Base-by-base conservation (phyloP, 1,140 invertebrate species). In the Drosophila santomea region DNA sequence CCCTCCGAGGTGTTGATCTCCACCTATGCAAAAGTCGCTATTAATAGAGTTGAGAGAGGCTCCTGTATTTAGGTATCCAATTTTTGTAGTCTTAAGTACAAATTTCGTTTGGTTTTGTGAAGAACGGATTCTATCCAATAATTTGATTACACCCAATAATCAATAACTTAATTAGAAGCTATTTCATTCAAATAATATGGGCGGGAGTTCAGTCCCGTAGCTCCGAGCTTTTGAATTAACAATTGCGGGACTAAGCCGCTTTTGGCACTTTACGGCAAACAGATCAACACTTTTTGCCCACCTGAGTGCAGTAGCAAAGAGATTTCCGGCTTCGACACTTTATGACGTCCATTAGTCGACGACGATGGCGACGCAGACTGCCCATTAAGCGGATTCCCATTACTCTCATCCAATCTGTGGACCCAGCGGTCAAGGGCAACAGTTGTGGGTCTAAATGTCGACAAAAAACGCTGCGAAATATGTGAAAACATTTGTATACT, bases 311-410 rank as follows among this genome's bases (percentile, higher is more conserved):
- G 32, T 36, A 38, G 61, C 64, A 25, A 25, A 12, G 11, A 68
- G 47, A 47, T 68, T 52, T 20, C 62, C 39, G 47, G 64, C 60
- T 56, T 58, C 51, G 52, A 71, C 51, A 45, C 68, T 71, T 71
- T 71, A 71, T 71, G 68, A 71, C 67, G 66, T 72, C 68, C 68
- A 72, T 72, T 72, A 72, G 68, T 52, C 47, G 45, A 47, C 23
- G 45, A 20, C 38, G 38, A 45, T 10, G 50, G 8, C 52, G 63
- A 69, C 67, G 66, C 68, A 58, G 47, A 35, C 39, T 44, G 71
- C 60, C 72, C 73, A 75, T 75, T 75, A 75, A 75, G 73, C 60
- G 60, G 73, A 56, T 52, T 72, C 45, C 72, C 73, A 74, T 74
- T 74, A 74, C 74, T 74, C 71, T 74, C 72, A 56, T 74, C 74